Evolutionary conservation across 2,113 vertebrate genomes (phyloP), one percentile per base, ranked within the genome.

Genomic region (Odontesthes bonariensis): DNA sequence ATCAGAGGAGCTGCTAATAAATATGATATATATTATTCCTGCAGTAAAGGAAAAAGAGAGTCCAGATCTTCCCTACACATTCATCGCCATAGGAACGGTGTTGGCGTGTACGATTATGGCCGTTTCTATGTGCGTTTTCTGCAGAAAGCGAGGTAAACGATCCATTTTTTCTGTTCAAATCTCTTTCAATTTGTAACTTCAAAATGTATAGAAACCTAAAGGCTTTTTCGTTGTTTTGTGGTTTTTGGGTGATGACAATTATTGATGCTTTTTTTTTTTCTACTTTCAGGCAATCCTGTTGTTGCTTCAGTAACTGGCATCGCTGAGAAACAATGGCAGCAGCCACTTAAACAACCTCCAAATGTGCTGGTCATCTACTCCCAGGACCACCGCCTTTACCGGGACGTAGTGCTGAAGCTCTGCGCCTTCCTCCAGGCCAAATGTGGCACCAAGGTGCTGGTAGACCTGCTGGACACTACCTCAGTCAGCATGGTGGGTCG

Each of bases 331-430:
- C 35, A 3, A 38, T 10, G 17, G 17, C 2, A 27, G 47, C 42
- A 3, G 8, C 62, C 8, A 0, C 59, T 79, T 14, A 20, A 64
- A 27, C 53, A 77, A 12, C 22, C 46, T 9, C 89, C 92, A 7
- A 98, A 96, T 66, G 94, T 98, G 20, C 93, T 97, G 91, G 84
- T 98, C 3, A 92, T 98, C 84, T 99, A 98, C 88, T 99, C 98
- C 0, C 94, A 96, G 0, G 98, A 99, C 79, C 97, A 99, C 81
- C 87, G 78, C 16, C 94, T 97, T 40, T 99, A 96, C 6, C 93
- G 94, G 58, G 94, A 98, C 0, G 88, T 98, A n/a, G 96, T 99
- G 40, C 92, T 99, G 1, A 97, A 95, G 86, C 96, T 99, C 46
- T 95, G 96, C 0, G 94, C 97, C 70, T 99, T 99, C 86, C 93